phyloP scores from a whole-genome alignment of 2,797 vertebrate genomes.

The Epinephelus coioides region DNA sequence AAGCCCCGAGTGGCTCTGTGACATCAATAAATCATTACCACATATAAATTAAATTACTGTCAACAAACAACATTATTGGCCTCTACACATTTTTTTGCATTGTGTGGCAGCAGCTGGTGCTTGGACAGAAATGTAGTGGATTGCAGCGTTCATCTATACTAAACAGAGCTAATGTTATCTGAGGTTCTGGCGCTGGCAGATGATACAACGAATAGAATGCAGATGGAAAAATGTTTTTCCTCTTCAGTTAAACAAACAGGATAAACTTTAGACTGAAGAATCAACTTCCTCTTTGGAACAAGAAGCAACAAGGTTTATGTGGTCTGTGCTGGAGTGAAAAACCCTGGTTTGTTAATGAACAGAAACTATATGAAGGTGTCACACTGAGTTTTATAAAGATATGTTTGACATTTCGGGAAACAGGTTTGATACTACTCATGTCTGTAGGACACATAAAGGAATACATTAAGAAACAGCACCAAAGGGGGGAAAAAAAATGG shows the following conservation, averaged over 20 bases:
- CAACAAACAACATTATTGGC: conserved; percentile 1
- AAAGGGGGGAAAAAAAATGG: too few species aligned
- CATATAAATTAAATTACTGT: conserved; percentile 8
- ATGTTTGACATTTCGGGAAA: not conserved
- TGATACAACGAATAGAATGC: conserved; percentile 24
- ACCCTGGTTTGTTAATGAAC: not conserved
- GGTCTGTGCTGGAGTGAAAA: not conserved
- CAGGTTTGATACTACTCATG: not conserved
- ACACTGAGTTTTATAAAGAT: not conserved
- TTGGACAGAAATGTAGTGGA: conserved; percentile 1
- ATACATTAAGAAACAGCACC: too few species aligned
- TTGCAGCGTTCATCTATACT: not conserved
- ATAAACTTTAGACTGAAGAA: conserved; percentile 6
- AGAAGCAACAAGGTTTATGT: not conserved
- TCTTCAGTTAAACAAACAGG: conserved; percentile 16
- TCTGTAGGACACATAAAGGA: not conserved
- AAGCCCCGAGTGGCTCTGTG: not conserved
- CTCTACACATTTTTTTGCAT: not conserved
- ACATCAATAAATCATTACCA: conserved; percentile 6
- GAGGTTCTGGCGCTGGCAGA: conserved; percentile 31
- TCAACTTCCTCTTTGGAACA: conserved; percentile 3
- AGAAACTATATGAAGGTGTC: not conserved
- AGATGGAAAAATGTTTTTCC: conserved; percentile 38
- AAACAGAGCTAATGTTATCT: conserved; percentile 25
- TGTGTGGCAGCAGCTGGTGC: conserved; percentile 15